Conservation (phyloP, 2,113 vertebrate species). For the Casuarius casuarius region DNA sequence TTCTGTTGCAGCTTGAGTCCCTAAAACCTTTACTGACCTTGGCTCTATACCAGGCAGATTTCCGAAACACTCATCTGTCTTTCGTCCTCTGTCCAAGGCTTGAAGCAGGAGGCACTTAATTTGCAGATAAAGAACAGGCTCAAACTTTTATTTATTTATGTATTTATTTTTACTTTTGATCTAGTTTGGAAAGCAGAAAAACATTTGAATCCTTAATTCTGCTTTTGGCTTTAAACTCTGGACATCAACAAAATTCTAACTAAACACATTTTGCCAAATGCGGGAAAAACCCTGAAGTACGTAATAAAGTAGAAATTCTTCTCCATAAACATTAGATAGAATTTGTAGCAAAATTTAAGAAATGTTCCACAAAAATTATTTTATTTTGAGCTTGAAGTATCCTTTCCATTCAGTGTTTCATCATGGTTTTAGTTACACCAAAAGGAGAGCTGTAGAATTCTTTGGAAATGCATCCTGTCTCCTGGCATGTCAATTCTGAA, state of each 20-base stretch:
- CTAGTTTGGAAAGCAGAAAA: background rate
- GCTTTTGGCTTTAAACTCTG: background rate
- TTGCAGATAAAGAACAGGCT: background rate
- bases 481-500: background rate
- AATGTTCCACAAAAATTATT: background rate
- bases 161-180: background rate
- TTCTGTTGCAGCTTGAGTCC: background rate
- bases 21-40: background rate
- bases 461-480: background rate
- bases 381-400: background rate
- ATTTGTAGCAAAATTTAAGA: background rate
- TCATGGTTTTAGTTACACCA: background rate
- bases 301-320: background rate
- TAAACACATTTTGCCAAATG: background rate
- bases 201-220: background rate
- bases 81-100: background rate
- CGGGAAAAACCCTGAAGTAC: background rate
- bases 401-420: background rate
- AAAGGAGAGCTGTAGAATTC: background rate
- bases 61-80: background rate
- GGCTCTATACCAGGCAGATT: background rate
- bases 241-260: background rate
- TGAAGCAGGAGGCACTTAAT: background rate
- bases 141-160: background rate
- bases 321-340: background rate